Evolutionary conservation across 2,797 vertebrate genomes (phyloP).

Genomic region (Xenentodon cancila): DNA sequence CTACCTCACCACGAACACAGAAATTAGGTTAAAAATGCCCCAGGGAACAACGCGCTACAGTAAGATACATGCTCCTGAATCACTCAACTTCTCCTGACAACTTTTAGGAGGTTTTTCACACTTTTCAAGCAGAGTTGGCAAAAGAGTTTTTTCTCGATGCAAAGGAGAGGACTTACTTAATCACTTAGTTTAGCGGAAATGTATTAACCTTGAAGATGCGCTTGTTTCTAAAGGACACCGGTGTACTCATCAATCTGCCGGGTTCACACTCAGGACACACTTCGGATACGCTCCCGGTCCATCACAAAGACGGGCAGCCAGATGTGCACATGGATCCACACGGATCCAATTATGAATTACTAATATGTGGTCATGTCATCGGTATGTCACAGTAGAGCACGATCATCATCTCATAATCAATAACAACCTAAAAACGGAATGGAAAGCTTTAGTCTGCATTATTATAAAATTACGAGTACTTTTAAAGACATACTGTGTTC

Average conservation of each 20-base stretch:
- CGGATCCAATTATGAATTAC: not conserved
- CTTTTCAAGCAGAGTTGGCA: conserved; percentile 12
- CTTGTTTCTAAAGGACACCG: not conserved
- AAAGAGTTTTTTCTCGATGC: conserved; percentile 1
- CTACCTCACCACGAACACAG: conserved; percentile 22
- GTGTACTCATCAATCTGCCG: not conserved
- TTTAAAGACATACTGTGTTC: too few species aligned
- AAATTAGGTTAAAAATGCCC: conserved; percentile 49
- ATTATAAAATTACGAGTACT: too few species aligned
- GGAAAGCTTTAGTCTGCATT: too few species aligned
- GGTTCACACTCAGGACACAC: not conserved
- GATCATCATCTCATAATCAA: too few species aligned
- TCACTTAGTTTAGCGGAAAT: not conserved
- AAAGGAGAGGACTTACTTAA: not conserved
- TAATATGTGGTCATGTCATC: not conserved
- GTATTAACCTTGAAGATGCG: not conserved
- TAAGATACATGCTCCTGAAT: not conserved
- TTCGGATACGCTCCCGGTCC: not conserved
- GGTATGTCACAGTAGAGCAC: too few species aligned
- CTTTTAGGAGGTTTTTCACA: not conserved
- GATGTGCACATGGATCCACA: not conserved
- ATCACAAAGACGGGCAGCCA: not conserved
- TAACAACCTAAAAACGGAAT: too few species aligned
- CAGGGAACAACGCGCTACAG: conserved; percentile 15
- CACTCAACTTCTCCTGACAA: conserved; percentile 14